Evolutionary conservation across 2,113 vertebrate genomes (phyloP).

Genomic region (Furnarius figulus): DNA sequence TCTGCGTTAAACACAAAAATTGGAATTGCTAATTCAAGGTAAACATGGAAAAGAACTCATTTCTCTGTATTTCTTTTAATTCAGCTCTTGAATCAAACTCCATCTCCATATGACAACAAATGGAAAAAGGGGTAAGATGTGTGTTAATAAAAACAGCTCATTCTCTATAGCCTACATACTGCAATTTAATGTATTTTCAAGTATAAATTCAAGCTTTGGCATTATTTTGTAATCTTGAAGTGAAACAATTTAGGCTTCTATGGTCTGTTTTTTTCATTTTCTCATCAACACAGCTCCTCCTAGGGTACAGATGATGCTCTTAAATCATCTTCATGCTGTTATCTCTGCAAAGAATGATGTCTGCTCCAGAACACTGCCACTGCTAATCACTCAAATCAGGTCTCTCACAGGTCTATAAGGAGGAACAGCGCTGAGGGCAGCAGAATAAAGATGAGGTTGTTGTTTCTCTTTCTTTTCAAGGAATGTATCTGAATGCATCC

Average conservation of each 20-base stretch:
- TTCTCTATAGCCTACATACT: neutral
- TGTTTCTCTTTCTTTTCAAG: neutral
- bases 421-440: neutral
- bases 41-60: neutral
- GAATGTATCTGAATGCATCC: neutral
- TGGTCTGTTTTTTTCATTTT: neutral
- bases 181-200: neutral
- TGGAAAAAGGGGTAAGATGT: neutral
- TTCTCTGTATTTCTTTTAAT: neutral
- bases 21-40: neutral
- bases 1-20: neutral
- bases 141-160: neutral
- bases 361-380: slow-evolving; percentile 17
- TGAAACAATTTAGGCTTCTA: neutral
- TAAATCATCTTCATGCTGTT: slow-evolving; percentile 12
- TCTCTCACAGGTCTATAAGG: neutral
- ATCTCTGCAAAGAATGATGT: slow-evolving; percentile 13
- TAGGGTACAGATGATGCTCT: slow-evolving; percentile 5
- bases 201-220: neutral
- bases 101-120: neutral
- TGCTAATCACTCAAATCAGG: slow-evolving; percentile 29
- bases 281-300: slow-evolving; percentile 13
- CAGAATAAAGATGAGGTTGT: slow-evolving; percentile 1
- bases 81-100: neutral
- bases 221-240: slow-evolving; percentile 2